Evolutionary conservation across 2,113 vertebrate species (phyloP).

Genomic region (Scopus umbretta): DNA sequence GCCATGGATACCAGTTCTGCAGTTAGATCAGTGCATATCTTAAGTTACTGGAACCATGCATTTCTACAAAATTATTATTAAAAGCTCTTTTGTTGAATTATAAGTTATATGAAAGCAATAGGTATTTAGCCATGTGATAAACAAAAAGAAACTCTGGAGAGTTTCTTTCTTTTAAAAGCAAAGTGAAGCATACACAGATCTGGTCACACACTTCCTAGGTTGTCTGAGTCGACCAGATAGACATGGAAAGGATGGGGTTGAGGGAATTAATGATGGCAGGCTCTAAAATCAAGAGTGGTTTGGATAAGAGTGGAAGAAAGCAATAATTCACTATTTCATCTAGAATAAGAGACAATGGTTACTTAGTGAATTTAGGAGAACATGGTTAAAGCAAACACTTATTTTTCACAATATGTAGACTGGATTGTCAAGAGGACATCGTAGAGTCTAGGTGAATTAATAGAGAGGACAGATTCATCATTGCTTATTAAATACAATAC

Average conservation of each 20-base stretch:
- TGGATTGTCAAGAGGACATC: background rate
- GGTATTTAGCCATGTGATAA: background rate
- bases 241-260: background rate
- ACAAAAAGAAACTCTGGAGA: background rate
- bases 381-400: background rate
- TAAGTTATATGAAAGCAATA: background rate
- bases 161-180: background rate
- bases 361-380: background rate
- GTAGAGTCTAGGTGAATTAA: background rate
- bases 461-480: background rate
- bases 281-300: background rate
- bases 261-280: background rate
- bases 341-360: background rate
- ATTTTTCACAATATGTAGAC: background rate
- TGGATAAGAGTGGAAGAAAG: background rate
- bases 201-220: background rate
- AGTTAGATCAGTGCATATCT: background rate
- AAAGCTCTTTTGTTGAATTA: background rate
- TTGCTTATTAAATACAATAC: background rate
- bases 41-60: background rate
- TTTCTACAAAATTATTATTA: background rate
- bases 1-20: background rate
- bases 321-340: background rate
- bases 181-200: too few species aligned
- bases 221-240: accelerated